Percentiles rank a stretch among this genome's conserved stretches.
phyloP scores from a whole-genome alignment of 1,140 invertebrate genomes.

The Papilio aristodemus region DNA sequence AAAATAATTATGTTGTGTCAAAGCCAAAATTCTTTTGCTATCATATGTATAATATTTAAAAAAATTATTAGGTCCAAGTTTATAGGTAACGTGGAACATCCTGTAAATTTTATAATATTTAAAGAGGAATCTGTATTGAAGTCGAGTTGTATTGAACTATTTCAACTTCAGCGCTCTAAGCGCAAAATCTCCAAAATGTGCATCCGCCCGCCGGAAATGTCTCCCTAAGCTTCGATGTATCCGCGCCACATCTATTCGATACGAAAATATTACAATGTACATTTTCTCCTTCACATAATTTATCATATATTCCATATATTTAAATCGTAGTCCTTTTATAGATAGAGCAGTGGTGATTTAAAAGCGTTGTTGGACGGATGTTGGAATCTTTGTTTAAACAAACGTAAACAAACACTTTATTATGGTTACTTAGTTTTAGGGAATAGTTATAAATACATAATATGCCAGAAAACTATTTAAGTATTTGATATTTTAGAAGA shows the following conservation, averaged over 20 bases:
- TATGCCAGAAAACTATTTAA: no score
- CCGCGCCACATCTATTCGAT: constrained; percentile 57
- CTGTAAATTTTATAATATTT: constrained; percentile 53
- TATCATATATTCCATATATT: constrained; percentile 12
- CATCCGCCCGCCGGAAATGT: constrained; percentile 60
- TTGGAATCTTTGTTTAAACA: not conserved
- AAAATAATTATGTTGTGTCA: no score
- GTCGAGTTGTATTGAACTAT: constrained; percentile 54
- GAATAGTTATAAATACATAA: no score
- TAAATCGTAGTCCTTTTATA: constrained; percentile 2
- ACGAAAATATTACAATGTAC: constrained; percentile 39
- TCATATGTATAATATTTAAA: not conserved
- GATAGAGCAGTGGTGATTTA: not conserved
- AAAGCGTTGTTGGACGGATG: not conserved
- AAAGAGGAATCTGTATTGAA: constrained; percentile 44
- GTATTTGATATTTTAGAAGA: no score
- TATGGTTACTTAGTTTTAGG: no score
- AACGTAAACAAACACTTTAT: no score
- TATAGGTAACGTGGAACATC: constrained; percentile 32
- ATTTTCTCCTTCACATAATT: constrained; percentile 27
- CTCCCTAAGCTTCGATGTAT: constrained; percentile 59
- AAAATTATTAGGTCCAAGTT: not conserved
- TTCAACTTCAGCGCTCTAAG: constrained; percentile 53
- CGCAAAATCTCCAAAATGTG: constrained; percentile 73
- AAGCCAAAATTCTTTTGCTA: no score